Conservation (phyloP, 2,113 vertebrate genomes). For the Rafetus swinhoei region DNA sequence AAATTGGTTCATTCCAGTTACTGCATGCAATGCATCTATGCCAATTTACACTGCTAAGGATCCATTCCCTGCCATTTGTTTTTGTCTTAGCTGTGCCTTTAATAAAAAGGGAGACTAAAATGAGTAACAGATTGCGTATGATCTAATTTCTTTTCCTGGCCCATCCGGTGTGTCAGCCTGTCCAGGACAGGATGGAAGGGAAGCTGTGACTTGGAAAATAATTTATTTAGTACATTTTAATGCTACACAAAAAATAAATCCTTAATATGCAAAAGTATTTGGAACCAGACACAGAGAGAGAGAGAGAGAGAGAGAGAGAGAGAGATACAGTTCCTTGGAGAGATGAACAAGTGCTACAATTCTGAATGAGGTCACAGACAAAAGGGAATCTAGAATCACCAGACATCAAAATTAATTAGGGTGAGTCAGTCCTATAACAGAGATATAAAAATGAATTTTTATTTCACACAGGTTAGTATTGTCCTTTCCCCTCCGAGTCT, state of each 20-base stretch:
- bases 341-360: constrained; percentile 65
- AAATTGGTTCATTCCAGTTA: constrained; percentile 29
- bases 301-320: constrained; percentile 32
- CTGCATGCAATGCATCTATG: constrained; percentile 1
- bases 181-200: constrained; percentile 43
- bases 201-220: constrained; percentile 71
- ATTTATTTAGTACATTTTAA: constrained; percentile 56
- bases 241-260: constrained; percentile 58
- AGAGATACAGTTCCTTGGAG: constrained; percentile 38
- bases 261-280: constrained; percentile 60
- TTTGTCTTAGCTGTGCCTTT: constrained; percentile 32
- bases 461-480: background rate
- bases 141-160: constrained; percentile 69
- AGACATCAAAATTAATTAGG: constrained; percentile 67
- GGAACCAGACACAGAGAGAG: background rate
- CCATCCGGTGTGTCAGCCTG: constrained; percentile 61
- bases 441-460: constrained; percentile 34
- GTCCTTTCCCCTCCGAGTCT: background rate
- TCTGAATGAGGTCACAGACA: constrained; percentile 62
- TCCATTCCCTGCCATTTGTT: background rate
- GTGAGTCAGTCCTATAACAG: constrained; percentile 48
- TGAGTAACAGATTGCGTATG: constrained; percentile 69
- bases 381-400: constrained; percentile 46
- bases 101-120: background rate
- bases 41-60: constrained; percentile 22